Evolutionary conservation across 2,888 invertebrate genomes (phyloP), one percentile per base, ranked within the genome.

Genomic region (Agrochola lychnidis): DNA sequence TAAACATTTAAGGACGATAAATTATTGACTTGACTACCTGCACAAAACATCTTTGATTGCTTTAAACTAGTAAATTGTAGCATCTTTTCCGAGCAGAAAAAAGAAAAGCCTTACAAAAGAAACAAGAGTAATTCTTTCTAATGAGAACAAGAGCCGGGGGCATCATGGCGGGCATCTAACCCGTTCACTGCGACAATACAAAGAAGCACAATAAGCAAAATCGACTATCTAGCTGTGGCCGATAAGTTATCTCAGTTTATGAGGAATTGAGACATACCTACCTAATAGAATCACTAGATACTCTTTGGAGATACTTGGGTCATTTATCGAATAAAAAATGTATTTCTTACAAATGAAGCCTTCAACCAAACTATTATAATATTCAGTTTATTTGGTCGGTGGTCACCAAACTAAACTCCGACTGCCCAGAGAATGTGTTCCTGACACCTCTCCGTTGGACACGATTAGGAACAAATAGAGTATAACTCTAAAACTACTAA

Each of bases 201-300:
- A 72, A 14, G 4, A 40, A 40, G 22, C 36, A 36, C 45, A 80
- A 72, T 62, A 30, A 80, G n/a, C 25, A 62, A 80, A 62, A 77
- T 62, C 48, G 61, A 48, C 19, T 62, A 36, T 25, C 6, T 4
- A 30, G 16, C 51, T 25, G 36, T 14, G 1, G 25, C 9, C 36
- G 16, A 61, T 22, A 59, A 51, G 19, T 51, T 42, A 10, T n/a
- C 16, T 75, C 22, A 48, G 10, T 48, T 45, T 2, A 30, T 30
- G 10, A 10, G n/a, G 12, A 4, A 56, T 9, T 22, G 9, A 22
- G 0, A 22, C 19, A 53, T 53, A 53, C 7, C 19, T 22, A 51
- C 51, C 3, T 36, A 36, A 2, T 45, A 45, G 14, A 48, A 48
- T 5, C 14, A 48, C 48, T 48, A 48, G 14, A 5, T 14, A 14